These are phyloP conservation scores for Caenorhabditis uteleia DNA, from an alignment of 2,888 invertebrate genomes.

Conservation along the genomic window DNA sequence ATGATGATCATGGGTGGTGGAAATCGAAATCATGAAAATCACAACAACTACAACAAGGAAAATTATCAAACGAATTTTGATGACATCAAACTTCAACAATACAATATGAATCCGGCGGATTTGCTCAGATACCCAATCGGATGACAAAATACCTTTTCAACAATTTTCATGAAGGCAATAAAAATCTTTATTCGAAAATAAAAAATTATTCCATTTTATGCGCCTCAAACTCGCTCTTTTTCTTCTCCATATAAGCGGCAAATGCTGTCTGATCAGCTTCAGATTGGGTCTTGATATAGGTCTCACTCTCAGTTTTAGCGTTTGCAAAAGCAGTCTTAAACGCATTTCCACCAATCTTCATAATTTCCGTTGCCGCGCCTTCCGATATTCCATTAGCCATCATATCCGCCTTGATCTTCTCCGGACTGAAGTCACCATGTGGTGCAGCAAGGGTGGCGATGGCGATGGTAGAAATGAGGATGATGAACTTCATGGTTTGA, in stretches of 20 bases:
- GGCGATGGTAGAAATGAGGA: too few relatives aligned
- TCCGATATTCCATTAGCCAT: conserved; percentile 13
- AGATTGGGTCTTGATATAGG: conserved; percentile 15
- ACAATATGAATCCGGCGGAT: too few relatives aligned
- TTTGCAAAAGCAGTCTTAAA: conserved; percentile 7
- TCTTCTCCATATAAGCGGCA: conserved; percentile 16
- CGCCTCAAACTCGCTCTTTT: conserved; percentile 13
- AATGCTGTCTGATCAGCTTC: conserved; percentile 17
- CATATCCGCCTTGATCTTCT: conserved; percentile 14
- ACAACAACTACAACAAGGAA: too few relatives aligned
- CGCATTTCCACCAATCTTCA: conserved; percentile 11
- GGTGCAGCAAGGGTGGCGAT: background rate
- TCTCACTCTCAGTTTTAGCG: conserved; percentile 11
- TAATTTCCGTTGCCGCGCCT: conserved; percentile 8
- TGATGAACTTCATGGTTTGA: too few relatives aligned
- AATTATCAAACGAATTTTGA: too few relatives aligned
- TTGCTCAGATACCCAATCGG: too few relatives aligned
- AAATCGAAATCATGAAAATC: too few relatives aligned
- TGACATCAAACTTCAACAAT: too few relatives aligned
- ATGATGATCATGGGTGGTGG: too few relatives aligned
- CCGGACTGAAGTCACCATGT: background rate
- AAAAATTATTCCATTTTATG: background rate
- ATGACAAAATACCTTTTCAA: too few relatives aligned
- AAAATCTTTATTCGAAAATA: too few relatives aligned
- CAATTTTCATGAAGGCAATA: too few relatives aligned